These are phyloP conservation scores for Pristionchus maxplancki DNA, from an alignment of 2,888 invertebrate species.

Conservation along the genomic window DNA sequence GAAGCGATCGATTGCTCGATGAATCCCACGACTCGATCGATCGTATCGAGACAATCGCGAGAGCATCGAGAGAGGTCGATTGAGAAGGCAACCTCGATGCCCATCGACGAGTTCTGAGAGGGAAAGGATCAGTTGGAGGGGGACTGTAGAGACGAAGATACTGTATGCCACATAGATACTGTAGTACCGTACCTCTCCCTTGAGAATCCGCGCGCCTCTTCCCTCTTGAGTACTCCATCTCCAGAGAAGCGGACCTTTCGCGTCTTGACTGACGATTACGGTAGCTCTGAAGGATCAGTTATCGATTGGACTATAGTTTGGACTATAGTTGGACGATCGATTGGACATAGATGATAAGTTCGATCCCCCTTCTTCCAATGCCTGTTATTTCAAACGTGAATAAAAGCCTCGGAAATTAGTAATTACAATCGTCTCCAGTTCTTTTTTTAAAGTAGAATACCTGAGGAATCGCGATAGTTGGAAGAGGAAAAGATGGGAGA, in stretches of 20 bases:
- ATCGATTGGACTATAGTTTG: background rate
- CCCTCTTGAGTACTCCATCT: background rate
- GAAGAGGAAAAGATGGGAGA: slow-evolving; percentile 47
- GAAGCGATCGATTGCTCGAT: background rate
- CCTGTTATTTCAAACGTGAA: too few species aligned
- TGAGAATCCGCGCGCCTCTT: background rate
- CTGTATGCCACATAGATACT: background rate
- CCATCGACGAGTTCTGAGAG: background rate
- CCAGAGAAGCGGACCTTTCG: slow-evolving; percentile 5
- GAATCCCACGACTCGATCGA: background rate
- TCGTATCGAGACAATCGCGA: background rate
- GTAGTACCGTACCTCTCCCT: slow-evolving; percentile 35
- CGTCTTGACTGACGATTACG: slow-evolving; percentile 32
- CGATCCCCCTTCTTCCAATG: too few species aligned
- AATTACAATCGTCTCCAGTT: too few species aligned
- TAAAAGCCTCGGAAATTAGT: too few species aligned
- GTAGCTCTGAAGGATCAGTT: slow-evolving; percentile 13
- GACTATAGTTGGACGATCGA: too few species aligned
- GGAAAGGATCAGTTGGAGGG: background rate
- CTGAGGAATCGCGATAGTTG: slow-evolving; percentile 32
- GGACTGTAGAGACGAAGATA: background rate
- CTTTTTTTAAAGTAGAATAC: too few species aligned
- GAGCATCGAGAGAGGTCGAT: background rate
- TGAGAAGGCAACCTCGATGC: slow-evolving; percentile 26
- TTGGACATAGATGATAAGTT: too few species aligned